A percentile compares a stretch with the other conserved stretches of the same genome.
Conservation (phyloP, 1,140 invertebrate species). For the Sinella curviseta region DNA sequence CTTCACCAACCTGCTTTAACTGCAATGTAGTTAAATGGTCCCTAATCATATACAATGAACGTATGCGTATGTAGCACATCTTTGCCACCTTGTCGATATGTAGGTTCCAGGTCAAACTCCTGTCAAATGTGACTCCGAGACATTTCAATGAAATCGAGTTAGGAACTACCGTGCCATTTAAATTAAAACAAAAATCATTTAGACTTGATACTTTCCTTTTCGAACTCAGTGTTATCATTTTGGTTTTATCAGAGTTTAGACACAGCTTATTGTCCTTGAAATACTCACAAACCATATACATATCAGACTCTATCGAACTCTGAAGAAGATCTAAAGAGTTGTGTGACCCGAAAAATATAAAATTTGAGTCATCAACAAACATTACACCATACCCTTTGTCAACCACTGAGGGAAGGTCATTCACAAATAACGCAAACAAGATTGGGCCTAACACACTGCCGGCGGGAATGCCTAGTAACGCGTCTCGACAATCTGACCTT, state of each 20-base stretch:
- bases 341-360: background rate
- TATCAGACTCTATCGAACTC: background rate
- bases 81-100: background rate
- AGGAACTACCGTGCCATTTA: background rate
- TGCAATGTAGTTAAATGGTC: background rate
- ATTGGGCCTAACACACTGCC: background rate
- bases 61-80: background rate
- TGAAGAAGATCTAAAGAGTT: background rate
- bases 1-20: background rate
- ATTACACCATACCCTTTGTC: background rate
- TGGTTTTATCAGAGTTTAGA: background rate
- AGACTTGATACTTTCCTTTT: background rate
- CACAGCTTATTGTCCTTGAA: background rate
- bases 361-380: slow-evolving; percentile 2
- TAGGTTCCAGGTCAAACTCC: background rate
- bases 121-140: background rate
- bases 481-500: background rate
- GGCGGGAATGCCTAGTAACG: background rate
- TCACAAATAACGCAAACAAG: slow-evolving; percentile 2
- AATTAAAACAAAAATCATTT: background rate
- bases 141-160: background rate
- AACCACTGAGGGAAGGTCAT: background rate
- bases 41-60: background rate
- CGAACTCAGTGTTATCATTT: background rate
- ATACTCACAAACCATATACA: background rate